Evolutionary conservation across 2,113 vertebrate genomes (phyloP), one percentile per base, ranked within the genome.

Genomic region (Dryoscopus gambensis): DNA sequence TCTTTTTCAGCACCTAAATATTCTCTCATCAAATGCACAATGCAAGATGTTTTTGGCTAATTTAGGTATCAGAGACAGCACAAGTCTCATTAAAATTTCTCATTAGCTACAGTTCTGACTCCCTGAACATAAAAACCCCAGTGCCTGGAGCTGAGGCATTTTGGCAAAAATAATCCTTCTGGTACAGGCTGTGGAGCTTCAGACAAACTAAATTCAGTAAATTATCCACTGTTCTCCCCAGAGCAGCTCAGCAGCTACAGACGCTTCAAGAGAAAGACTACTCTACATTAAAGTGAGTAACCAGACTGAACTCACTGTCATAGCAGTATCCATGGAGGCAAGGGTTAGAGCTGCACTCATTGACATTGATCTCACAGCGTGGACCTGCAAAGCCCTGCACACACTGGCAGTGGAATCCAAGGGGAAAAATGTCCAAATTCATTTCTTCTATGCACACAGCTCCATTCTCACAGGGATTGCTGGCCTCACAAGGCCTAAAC

Each of bases 271-370:
- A 88, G 70, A 87, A 91, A 84, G 67, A 56, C 60, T 86, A 35
- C 28, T 96, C 65, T 79, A 20, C 71, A 84, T 77, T 79, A 87
- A 90, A 75, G 33, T 2, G 62, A 91, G 44, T 73, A 86, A 57
- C 33, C 80, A 94, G 53, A 60, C 64, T 82, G 84, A 89, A 97
- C 97, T 95, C 97, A 98, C 98, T 98, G 83, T 98, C 98, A 73
- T 98, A 98, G 97, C 98, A 99, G 96, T 98, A 98, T 70, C 98
- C 98, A 0, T 98, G 96, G 92, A 98, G 84, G 95, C 98, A 98
- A 91, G 98, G 98, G 95, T 89, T 97, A 79, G 98, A 98, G 71
- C 96, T 97, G 97, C 98, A 98, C 96, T 99, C 98, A 42, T 98
- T 97, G 96, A 98, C 95, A 89, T 97, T 98, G 98, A 98, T 96